Conservation (phyloP, 37 sponge, comb jelly and placozoan species). For the Crambe crambe region DNA sequence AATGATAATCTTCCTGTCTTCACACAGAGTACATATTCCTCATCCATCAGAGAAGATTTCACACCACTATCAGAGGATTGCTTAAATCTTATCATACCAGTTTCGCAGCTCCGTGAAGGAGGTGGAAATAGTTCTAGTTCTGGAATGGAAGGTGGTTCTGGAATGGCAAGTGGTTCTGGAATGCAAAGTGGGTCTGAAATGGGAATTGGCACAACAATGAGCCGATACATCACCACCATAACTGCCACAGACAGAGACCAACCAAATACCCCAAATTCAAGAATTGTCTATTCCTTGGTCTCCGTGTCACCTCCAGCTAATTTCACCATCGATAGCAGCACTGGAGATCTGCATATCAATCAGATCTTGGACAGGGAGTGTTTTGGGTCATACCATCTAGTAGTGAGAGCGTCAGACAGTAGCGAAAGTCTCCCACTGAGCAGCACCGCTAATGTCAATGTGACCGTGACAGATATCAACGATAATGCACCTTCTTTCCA, state of each 20-base stretch:
- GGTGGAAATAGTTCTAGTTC: background rate
- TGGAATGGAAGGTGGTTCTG: background rate
- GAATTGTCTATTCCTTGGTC: slow-evolving; percentile 12
- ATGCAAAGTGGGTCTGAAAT: too few species aligned
- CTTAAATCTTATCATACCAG: background rate
- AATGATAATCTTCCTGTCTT: slow-evolving; percentile 63
- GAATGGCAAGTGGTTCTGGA: too few species aligned
- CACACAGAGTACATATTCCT: background rate
- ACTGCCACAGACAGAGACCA: slow-evolving; percentile 32
- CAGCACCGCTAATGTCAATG: slow-evolving; percentile 1
- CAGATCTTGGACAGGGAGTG: slow-evolving; percentile 26
- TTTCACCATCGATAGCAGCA: slow-evolving; percentile 32
- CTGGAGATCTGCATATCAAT: slow-evolving; percentile 24
- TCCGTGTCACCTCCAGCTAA: background rate
- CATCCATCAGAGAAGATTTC: slow-evolving; percentile 30
- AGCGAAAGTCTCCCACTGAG: slow-evolving; percentile 31
- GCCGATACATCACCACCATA: slow-evolving; percentile 8
- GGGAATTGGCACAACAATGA: background rate
- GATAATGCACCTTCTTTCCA: slow-evolving; percentile 37
- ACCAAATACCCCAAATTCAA: slow-evolving; percentile 13
- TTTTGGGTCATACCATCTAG: background rate
- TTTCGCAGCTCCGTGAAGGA: background rate
- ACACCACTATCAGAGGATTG: slow-evolving; percentile 25
- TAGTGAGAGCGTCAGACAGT: slow-evolving; percentile 32
- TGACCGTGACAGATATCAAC: slow-evolving; percentile 44